Conservation (phyloP, 2,113 vertebrate species). For the Taxidea taxus region DNA sequence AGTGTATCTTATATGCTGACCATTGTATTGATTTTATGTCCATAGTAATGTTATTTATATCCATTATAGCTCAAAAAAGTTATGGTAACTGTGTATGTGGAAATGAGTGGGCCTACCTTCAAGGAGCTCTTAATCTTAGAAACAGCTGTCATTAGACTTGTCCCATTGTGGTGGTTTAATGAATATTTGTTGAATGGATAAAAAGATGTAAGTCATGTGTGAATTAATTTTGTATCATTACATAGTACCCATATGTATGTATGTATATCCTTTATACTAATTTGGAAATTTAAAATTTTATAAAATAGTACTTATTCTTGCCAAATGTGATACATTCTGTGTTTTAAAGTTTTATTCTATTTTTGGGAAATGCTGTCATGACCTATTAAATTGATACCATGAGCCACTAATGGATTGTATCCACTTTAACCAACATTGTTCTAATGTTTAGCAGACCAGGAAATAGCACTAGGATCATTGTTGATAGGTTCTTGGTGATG, state of each 20-base stretch:
- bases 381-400: not conserved
- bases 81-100: not conserved
- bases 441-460: not conserved
- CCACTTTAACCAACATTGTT: not conserved
- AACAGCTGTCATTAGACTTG: not conserved
- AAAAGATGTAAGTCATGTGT: not conserved
- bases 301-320: slow-evolving; percentile 13
- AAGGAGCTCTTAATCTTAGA: not conserved
- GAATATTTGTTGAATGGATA: not conserved
- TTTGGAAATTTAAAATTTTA: not conserved
- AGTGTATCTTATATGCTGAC: not conserved
- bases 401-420: not conserved
- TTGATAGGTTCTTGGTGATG: not conserved
- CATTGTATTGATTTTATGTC: not conserved
- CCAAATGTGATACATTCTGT: not conserved
- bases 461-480: not conserved
- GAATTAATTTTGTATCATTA: not conserved
- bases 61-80: not conserved
- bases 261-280: not conserved
- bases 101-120: not conserved
- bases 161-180: not conserved
- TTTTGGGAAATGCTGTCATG: not conserved
- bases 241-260: not conserved
- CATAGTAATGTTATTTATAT: not conserved
- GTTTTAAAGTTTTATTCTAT: not conserved